phyloP scores from a whole-genome alignment of 2,888 invertebrate genomes.

The Drosophila kokeensis region DNA sequence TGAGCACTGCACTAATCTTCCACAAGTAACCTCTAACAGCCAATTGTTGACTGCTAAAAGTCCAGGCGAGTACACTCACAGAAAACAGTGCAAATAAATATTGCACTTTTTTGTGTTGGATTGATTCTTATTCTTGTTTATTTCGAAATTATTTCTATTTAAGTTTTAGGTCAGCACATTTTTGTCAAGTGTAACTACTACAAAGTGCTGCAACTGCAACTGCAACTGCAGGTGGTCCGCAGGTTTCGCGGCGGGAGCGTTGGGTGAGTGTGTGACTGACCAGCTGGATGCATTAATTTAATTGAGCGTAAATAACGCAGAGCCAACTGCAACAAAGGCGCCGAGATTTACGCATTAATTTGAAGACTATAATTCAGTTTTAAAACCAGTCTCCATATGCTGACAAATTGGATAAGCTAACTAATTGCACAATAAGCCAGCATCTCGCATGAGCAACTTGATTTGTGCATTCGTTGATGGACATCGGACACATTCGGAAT shows the following conservation, averaged over 20 bases:
- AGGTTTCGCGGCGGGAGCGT: too few species aligned
- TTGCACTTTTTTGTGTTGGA: not conserved
- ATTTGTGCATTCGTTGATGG: too few species aligned
- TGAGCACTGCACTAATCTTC: not conserved
- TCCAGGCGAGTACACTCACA: slow-evolving; percentile 27
- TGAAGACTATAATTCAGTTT: not conserved
- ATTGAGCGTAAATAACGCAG: slow-evolving; percentile 70
- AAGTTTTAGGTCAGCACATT: not conserved
- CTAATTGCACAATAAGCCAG: not conserved
- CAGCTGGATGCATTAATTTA: slow-evolving; percentile 37
- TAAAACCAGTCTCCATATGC: not conserved
- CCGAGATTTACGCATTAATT: not conserved
- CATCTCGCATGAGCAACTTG: not conserved
- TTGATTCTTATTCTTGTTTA: not conserved
- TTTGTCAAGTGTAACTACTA: not conserved
- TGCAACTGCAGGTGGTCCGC: not conserved
- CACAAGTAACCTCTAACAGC: not conserved
- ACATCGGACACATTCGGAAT: not conserved
- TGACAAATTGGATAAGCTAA: not conserved
- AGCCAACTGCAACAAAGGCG: slow-evolving; percentile 14
- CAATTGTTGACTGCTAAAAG: slow-evolving; percentile 42
- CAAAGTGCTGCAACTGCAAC: not conserved
- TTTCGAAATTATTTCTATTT: not conserved
- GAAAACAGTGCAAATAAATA: not conserved
- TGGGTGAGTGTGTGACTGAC: not conserved